Evolutionary conservation across 2,113 vertebrate genomes (phyloP).

Genomic region (Oncorhynchus kisutch): DNA sequence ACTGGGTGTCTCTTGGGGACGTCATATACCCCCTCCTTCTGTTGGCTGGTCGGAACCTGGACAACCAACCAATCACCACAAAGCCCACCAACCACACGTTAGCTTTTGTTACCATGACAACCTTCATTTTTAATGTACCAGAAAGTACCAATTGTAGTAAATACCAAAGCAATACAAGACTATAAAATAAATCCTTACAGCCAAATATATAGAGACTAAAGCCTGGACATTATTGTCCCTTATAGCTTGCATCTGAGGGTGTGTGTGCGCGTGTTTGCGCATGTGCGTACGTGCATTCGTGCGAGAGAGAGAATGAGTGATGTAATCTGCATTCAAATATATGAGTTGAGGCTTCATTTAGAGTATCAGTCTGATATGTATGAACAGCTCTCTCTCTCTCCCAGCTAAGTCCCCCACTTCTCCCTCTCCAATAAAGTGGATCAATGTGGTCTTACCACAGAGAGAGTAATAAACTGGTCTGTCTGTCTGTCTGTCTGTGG

Average conservation of each 20-base stretch:
- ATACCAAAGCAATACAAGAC: too few species aligned
- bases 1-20: slow-evolving; percentile 99
- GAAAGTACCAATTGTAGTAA: too few species aligned
- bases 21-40: slow-evolving; percentile 99
- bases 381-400: slow-evolving; percentile 13
- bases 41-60: slow-evolving; percentile 99
- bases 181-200: too few species aligned
- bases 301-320: neutral
- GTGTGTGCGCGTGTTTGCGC: neutral
- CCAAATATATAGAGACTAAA: neutral
- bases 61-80: slow-evolving; percentile 60
- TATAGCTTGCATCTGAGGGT: neutral
- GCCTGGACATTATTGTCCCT: too few species aligned
- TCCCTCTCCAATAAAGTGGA: slow-evolving; percentile 51
- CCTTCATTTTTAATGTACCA: too few species aligned
- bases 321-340: slow-evolving; percentile 65
- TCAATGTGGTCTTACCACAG: neutral
- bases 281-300: too few species aligned
- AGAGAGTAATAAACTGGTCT: neutral
- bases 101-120: slow-evolving; percentile 32
- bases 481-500: neutral
- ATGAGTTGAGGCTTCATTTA: slow-evolving; percentile 45
- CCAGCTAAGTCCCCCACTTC: neutral
- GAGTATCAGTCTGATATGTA: slow-evolving; percentile 44
- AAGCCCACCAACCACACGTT: slow-evolving; percentile 53